Evolutionary conservation across 2,888 invertebrate species (phyloP).

Genomic region (Harmothoe impar): DNA sequence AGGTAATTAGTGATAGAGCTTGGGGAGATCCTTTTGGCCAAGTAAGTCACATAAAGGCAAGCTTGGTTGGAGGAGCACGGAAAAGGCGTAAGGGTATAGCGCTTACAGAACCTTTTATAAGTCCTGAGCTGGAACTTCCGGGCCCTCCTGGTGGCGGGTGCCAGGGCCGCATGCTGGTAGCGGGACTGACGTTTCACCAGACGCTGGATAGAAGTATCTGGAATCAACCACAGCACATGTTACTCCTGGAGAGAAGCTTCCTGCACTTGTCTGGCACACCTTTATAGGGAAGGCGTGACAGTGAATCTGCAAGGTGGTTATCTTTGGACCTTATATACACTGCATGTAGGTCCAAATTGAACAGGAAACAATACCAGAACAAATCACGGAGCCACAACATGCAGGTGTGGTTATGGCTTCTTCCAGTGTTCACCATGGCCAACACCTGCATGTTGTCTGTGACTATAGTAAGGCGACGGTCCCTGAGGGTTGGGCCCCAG

Average conservation of each 20-base stretch:
- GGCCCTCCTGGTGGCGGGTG: too few relatives aligned
- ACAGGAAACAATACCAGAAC: not conserved
- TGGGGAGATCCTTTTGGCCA: too few relatives aligned
- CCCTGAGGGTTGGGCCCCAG: not conserved
- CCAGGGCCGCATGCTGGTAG: not conserved
- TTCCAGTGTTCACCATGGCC: not conserved
- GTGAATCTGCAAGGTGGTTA: not conserved
- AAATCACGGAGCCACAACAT: not conserved
- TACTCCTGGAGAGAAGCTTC: not conserved
- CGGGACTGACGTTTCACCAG: not conserved
- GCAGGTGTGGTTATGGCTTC: too few relatives aligned
- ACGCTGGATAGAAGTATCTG: not conserved
- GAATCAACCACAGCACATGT: too few relatives aligned
- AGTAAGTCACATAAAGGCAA: not conserved
- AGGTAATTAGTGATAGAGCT: too few relatives aligned
- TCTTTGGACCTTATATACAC: not conserved
- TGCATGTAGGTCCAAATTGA: not conserved
- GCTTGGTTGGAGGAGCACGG: not conserved
- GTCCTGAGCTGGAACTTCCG: not conserved
- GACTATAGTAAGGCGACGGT: not conserved
- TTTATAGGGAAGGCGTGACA: not conserved
- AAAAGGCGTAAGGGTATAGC: not conserved
- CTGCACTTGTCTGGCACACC: not conserved
- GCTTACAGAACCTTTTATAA: not conserved
- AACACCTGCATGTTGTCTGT: slow-evolving; percentile 33